Base-by-base conservation (phyloP, 2,113 vertebrate species). In the Columba livia region DNA sequence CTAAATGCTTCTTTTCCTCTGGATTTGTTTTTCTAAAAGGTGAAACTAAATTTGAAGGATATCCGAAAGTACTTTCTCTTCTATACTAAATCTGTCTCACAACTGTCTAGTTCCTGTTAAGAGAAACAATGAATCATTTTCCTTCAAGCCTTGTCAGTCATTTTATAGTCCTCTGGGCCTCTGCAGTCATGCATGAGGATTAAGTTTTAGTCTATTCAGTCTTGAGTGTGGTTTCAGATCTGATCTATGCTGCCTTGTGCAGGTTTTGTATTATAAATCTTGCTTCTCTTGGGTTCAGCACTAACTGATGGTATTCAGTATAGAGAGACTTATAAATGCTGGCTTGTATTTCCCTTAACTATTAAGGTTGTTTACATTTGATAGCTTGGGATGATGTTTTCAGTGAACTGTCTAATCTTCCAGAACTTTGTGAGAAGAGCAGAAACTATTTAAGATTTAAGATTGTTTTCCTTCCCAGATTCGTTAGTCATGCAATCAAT, bases 271-370 rank as follows among this genome's bases (percentile, higher is more conserved):
- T 47, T 47, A 18, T 10, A 9, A 40, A 15, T 54, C 10, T 17
- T 51, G 4, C 6, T 50, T 70, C 26, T 71, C 20, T 51, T 8
- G 0, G 6, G 3, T 86, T 72, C 13, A 15, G 1, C 1, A 4
- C n/a, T 34, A 47, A 16, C 36, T 70, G 17, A 24, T n/a, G 8
- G 14, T 51, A 11, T 31, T 91, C 5, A 18, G 13, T 18, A 17
- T 2, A 51, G 38, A n/a, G 4, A 32, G 7, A 9, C 29, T 83
- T n/a, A 21, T 75, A 28, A 36, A 60, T 36, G 9, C 34, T 84
- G 6, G 9, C 3, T 62, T 10, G 15, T 57, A 5, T 44, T 71
- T 26, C 62, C 56, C 12, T 62, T 62, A 54, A 57, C 5, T 31
- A n/a, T 5, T 50, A 72, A 83, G 10, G 7, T 69, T 77, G 17